Evolutionary conservation across 2,113 vertebrate species (phyloP).

Genomic region (Oryzias celebensis): DNA sequence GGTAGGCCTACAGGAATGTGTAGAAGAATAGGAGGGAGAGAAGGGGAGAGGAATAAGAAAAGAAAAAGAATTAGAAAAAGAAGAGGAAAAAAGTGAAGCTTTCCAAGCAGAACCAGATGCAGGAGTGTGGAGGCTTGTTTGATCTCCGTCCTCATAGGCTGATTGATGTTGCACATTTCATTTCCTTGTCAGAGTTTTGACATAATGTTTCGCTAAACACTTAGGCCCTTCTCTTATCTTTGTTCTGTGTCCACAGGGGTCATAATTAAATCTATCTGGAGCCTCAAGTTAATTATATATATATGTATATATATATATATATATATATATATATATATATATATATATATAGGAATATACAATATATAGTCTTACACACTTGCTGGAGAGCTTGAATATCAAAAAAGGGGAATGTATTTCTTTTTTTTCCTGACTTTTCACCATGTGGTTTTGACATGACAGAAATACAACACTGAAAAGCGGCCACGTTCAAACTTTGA

Average conservation of each 20-base stretch:
- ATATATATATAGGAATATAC: slow-evolving; percentile 40
- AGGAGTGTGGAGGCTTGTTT: slow-evolving; percentile 76
- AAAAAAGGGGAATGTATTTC: slow-evolving; percentile 60
- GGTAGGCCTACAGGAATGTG: slow-evolving; percentile 70
- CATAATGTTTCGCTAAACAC: slow-evolving; percentile 80
- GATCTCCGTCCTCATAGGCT: slow-evolving; percentile 76
- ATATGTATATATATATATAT: slow-evolving; percentile 35
- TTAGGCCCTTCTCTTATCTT: slow-evolving; percentile 63
- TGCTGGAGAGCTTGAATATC: slow-evolving; percentile 51
- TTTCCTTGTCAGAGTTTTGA: slow-evolving; percentile 80
- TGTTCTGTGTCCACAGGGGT: slow-evolving; percentile 59
- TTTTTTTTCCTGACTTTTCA: slow-evolving; percentile 52
- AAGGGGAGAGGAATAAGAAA: slow-evolving; percentile 19
- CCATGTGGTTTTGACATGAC: slow-evolving; percentile 57
- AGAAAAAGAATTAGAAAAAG: slow-evolving; percentile 59
- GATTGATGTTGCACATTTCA: slow-evolving; percentile 80
- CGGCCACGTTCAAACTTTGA: slow-evolving; percentile 55
- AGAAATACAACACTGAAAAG: slow-evolving; percentile 49
- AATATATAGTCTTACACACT: slow-evolving; percentile 25
- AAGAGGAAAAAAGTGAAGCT: slow-evolving; percentile 60
- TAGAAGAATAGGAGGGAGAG: slow-evolving; percentile 50
- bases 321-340: slow-evolving; percentile 46
- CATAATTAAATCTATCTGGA: slow-evolving; percentile 66
- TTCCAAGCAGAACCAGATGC: slow-evolving; percentile 75
- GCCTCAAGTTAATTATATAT: slow-evolving; percentile 59